Conservation (phyloP, 2,888 invertebrate species). For the Nymphalis polychloros region DNA sequence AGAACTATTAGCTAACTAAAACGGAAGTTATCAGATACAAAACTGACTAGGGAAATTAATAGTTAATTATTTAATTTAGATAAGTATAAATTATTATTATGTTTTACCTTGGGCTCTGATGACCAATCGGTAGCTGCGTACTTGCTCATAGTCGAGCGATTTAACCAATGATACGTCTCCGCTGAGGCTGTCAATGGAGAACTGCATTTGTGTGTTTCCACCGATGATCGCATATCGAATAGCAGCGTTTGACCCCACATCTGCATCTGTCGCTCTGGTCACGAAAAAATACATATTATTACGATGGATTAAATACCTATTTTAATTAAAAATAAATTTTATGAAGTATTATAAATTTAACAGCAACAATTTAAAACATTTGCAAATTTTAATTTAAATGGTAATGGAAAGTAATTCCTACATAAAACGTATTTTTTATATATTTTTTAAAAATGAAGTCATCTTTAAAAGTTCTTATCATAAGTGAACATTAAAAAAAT, state of each 20-base stretch:
- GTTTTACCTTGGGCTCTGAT: conserved; percentile 91
- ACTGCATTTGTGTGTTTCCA: conserved; percentile 96
- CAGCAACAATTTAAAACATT: too few relatives aligned
- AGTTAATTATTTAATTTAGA: neutral
- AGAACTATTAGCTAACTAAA: too few relatives aligned
- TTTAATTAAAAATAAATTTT: too few relatives aligned
- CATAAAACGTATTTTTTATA: too few relatives aligned
- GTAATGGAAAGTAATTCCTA: neutral
- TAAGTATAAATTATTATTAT: too few relatives aligned
- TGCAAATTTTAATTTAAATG: too few relatives aligned
- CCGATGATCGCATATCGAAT: conserved; percentile 97
- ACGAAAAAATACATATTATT: neutral
- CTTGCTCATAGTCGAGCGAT: conserved; percentile 93
- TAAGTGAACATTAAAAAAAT: too few relatives aligned
- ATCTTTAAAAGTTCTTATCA: too few relatives aligned
- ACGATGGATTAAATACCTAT: too few relatives aligned
- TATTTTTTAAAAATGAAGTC: too few relatives aligned
- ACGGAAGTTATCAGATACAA: too few relatives aligned
- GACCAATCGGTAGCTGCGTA: conserved; percentile 91
- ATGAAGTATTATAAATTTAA: too few relatives aligned
- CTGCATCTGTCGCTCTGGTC: conserved; percentile 92
- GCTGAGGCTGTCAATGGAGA: conserved; percentile 95
- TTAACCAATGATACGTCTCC: conserved; percentile 95
- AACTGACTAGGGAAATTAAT: neutral
- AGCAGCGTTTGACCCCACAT: conserved; percentile 95